Base-by-base conservation (phyloP, 1,140 invertebrate species). In the Pinna nobilis region DNA sequence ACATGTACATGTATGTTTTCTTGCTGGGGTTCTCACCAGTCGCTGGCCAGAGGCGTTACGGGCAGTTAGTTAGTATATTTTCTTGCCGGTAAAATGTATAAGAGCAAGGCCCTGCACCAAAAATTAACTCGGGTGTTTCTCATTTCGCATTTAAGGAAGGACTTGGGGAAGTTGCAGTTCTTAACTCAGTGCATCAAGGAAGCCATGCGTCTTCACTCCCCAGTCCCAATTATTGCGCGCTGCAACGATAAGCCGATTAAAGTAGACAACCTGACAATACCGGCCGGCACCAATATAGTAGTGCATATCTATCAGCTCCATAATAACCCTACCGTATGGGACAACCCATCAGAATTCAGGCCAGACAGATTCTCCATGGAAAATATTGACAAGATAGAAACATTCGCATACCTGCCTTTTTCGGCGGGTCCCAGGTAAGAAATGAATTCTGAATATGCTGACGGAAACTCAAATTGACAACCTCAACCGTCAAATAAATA, bases 181-280 rank as follows among this genome's bases (percentile, higher is more conserved):
- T 57, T 90, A 51, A 85, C 87, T 32, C 77, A 81, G 44, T 87
- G 86, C 9, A 74, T 90, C 20, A 88, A 89, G 67, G 90, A 90
- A 75, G 76, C 86, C 0, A 78, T 89, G 53, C 80, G 89, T 32
- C 60, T 89, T 18, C 86, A 84, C 68, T 79, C 86, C 28, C 86
- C 90, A 1, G 84, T 90, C 9, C 94, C 95, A 1, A 87, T 93
- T n/a, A 94, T 96, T 78, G 93, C 93, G 1, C 90, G 95, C 77
- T 88, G 93, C 70, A 82, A 94, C 1, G 92, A 92, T 55, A 90
- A 94, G 80, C 64, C 72, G 0, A 57, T 79, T n/a, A 66, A 68
- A 80, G 74, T 91, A 15, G 83, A 84, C 20, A 83, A 78, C 0
- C 61, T 69, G 11, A 74, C 51, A 13, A 49, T 84, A 13, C 82